These are phyloP conservation scores for Sebastes nivosus DNA, from an alignment of 2,797 vertebrate genomes.

Conservation along the genomic window DNA sequence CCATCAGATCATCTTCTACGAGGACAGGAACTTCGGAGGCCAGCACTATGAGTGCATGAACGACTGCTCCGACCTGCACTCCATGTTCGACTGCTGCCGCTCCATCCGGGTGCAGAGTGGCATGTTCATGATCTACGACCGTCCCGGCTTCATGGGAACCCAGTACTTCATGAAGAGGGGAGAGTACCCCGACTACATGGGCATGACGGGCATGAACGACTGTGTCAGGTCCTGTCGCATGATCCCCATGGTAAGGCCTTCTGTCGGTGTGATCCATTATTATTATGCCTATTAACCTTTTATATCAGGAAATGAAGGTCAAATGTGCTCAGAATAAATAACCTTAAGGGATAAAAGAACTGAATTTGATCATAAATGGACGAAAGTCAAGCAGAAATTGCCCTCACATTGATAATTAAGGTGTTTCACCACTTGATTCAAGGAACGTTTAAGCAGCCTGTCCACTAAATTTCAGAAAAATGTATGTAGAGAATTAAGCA, in stretches of 20 bases:
- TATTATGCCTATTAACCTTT: not conserved
- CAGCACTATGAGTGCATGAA: constrained; percentile 74
- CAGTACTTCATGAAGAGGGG: constrained; percentile 79
- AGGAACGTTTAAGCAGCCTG: not conserved
- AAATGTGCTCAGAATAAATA: not conserved
- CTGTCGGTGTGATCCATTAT: not conserved
- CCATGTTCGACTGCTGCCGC: constrained; percentile 75
- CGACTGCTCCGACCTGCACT: constrained; percentile 76
- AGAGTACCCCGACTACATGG: constrained; percentile 77
- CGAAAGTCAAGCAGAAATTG: not conserved
- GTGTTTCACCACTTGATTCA: not conserved
- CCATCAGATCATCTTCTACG: constrained; percentile 83
- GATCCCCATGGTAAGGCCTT: constrained; percentile 68
- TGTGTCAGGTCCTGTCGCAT: constrained; percentile 76
- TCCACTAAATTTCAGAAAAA: not conserved
- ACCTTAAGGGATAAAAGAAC: not conserved
- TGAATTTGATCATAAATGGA: not conserved
- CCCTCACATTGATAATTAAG: not conserved
- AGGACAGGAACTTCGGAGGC: constrained; percentile 81
- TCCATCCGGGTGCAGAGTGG: constrained; percentile 80
- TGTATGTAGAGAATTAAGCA: no score
- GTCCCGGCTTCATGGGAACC: constrained; percentile 64
- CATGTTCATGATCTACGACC: constrained; percentile 82
- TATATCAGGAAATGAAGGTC: not conserved
- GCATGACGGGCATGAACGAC: constrained; percentile 65